These are phyloP conservation scores for Agrotis clavis DNA, from an alignment of 2,888 invertebrate species.

Conservation along the genomic window DNA sequence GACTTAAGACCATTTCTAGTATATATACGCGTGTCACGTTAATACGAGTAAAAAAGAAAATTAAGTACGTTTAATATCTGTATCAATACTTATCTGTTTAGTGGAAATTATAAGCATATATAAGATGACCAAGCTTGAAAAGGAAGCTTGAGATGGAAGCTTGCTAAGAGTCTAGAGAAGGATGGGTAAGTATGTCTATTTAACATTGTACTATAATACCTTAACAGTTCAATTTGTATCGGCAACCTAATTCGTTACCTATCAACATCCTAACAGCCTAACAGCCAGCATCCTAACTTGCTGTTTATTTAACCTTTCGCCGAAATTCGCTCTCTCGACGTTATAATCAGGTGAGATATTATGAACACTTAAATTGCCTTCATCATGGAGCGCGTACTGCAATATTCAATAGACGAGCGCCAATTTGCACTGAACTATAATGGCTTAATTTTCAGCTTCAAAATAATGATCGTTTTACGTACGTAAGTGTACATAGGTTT, in stretches of 20 bases:
- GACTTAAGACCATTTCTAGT: too few species aligned
- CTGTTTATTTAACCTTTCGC: background rate
- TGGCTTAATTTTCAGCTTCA: background rate
- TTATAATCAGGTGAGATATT: slow-evolving; percentile 11
- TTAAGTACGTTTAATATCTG: too few species aligned
- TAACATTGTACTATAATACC: background rate
- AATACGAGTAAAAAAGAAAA: too few species aligned
- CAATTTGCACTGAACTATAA: background rate
- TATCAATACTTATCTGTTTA: too few species aligned
- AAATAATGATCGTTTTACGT: background rate
- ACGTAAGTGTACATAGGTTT: too few species aligned
- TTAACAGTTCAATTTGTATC: slow-evolving; percentile 5
- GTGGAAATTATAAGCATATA: too few species aligned
- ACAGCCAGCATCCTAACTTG: too few species aligned
- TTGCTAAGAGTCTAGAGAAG: too few species aligned
- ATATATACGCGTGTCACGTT: too few species aligned
- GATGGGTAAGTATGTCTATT: background rate
- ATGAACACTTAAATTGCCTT: background rate
- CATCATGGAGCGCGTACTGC: background rate
- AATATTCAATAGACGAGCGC: background rate
- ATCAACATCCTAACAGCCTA: background rate
- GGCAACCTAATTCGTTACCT: background rate
- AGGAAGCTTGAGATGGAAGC: too few species aligned
- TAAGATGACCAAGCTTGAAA: too few species aligned
- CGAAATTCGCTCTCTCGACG: background rate